phyloP scores from a whole-genome alignment of 2,797 vertebrate genomes.

The Erithacus rubecula region DNA sequence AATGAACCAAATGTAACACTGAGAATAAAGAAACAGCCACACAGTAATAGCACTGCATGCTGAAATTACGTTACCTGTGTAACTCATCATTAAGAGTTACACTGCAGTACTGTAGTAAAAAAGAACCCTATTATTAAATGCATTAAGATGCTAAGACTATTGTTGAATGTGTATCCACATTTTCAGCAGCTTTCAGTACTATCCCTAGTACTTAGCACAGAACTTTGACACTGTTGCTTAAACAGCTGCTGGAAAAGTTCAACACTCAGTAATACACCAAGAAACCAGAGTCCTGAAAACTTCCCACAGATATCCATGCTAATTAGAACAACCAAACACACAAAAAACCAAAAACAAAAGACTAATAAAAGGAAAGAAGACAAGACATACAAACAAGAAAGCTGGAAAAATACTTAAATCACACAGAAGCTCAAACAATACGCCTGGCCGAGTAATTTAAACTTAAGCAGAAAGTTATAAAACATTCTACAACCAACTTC shows the following conservation, averaged over 20 bases:
- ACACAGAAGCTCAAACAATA: not conserved
- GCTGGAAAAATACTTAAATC: not conserved
- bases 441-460: not conserved
- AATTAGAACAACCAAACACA: not conserved
- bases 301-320: not conserved
- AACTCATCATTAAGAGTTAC: not conserved
- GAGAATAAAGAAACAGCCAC: not conserved
- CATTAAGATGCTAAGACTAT: not conserved
- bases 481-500: not conserved
- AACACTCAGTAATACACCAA: not conserved
- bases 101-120: not conserved
- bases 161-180: not conserved
- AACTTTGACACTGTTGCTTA: not conserved
- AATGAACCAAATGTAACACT: not conserved
- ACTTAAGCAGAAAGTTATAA: not conserved
- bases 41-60: not conserved
- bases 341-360: not conserved
- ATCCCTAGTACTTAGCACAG: not conserved
- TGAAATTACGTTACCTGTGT: not conserved
- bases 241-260: not conserved
- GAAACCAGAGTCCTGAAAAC: not conserved
- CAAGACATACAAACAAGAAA: not conserved
- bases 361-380: not conserved
- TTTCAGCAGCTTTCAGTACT: not conserved
- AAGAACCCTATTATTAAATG: not conserved